Evolutionary conservation across 2,888 invertebrate genomes (phyloP), one percentile per base, ranked within the genome.

Genomic region (Cacoxenus indagator): DNA sequence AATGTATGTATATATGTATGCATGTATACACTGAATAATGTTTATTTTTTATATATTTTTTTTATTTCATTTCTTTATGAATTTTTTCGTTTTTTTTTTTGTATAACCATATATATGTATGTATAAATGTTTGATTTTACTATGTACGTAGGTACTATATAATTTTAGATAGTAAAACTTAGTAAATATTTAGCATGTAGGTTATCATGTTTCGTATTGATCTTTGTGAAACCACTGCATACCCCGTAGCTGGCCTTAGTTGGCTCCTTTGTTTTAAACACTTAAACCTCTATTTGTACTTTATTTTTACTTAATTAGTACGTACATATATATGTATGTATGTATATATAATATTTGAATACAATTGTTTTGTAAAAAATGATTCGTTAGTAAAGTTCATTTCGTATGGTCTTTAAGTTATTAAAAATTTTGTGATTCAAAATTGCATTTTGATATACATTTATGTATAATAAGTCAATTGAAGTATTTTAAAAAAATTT

Each of bases 251-350:
- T 68, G 57, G 55, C 4, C 65, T 65, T 17, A 51, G 51, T 19
- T 46, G 65, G 22, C 37, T 48, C 22, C 57, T 71, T 69, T 66
- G 55, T 66, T 68, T 62, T 64, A n/a, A 31, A 76, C 74, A 73
- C 83, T 82, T 84, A 84, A 70, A 76, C 75, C 70, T 75, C 72
- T 83, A 84, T 84, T 85, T 84, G 85, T 84, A 85, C 85, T 85
- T 74, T 73, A 79, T 85, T 84, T 84, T 85, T 84, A 85, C 84
- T 84, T 79, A 83, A 84, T 83, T 81, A 82, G 80, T 81, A 83
- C 22, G 14, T 17, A 48, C 5, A n/a, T 78, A 81, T 81, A 81
- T 78, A 78, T 76, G 72, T 71, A 73, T 75, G 70, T 73, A 77
- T 73, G 66, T 72, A 72, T 62, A 66, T 66, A 65, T 73, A 65